phyloP scores from a whole-genome alignment of 2,888 invertebrate species.

The Habrosyne pyritoides region DNA sequence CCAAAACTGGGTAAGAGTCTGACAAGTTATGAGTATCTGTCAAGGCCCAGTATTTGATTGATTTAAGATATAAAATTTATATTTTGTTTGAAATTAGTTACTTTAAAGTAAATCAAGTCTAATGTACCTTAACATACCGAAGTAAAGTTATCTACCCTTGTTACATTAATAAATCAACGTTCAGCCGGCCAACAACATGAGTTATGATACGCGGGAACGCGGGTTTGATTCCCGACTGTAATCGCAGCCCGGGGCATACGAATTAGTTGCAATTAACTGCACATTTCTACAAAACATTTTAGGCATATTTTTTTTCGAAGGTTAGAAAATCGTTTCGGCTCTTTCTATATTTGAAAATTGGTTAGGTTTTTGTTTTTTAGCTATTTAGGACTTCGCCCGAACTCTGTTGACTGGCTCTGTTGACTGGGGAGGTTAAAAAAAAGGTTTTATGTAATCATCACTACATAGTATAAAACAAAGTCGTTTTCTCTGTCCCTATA shows the following conservation, averaged over 20 bases:
- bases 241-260: constrained; percentile 51
- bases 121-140: not conserved
- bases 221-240: constrained; percentile 49
- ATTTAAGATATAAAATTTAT: too few relatives aligned
- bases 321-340: constrained; percentile 18
- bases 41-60: too few relatives aligned
- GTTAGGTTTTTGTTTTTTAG: not conserved
- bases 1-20: too few relatives aligned
- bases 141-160: not conserved
- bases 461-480: too few relatives aligned
- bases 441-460: too few relatives aligned
- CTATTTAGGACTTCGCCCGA: not conserved
- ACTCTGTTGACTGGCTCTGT: too few relatives aligned
- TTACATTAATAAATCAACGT: constrained; percentile 32
- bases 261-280: constrained; percentile 64
- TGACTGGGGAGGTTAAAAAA: too few relatives aligned
- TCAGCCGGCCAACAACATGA: constrained; percentile 26
- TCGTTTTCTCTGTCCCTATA: too few relatives aligned
- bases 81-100: not conserved
- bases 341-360: constrained; percentile 3
- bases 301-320: constrained; percentile 38
- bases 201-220: constrained; percentile 34
- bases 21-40: too few relatives aligned
- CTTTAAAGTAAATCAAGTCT: not conserved
- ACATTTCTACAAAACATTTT: constrained; percentile 45